A percentile compares a stretch with the other conserved stretches of the same genome.
These are phyloP conservation scores for Siniperca chuatsi DNA, from an alignment of 2,113 vertebrate species.

Conservation along the genomic window DNA sequence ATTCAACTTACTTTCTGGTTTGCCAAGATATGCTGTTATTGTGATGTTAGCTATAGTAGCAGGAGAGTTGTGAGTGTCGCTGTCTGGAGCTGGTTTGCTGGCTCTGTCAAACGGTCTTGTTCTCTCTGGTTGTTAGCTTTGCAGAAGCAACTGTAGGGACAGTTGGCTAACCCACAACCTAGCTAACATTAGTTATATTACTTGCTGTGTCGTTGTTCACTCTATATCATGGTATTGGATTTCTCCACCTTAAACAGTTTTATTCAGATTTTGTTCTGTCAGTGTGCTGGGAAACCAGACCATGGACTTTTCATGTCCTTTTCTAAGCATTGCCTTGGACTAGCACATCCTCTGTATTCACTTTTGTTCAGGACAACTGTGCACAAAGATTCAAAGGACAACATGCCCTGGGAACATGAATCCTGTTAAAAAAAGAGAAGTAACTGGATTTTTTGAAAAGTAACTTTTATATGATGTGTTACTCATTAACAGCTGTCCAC, in stretches of 20 bases:
- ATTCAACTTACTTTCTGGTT: too few species aligned
- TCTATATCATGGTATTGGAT: too few species aligned
- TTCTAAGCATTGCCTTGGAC: slow-evolving; percentile 7
- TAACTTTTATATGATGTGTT: neutral
- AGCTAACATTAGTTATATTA: too few species aligned
- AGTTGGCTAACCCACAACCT: too few species aligned
- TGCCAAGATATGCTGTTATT: too few species aligned
- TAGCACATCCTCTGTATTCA: neutral
- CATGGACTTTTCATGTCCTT: neutral
- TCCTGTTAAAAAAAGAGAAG: neutral
- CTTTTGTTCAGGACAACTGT: neutral
- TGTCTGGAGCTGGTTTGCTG: too few species aligned
- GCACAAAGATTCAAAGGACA: neutral
- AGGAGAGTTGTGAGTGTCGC: too few species aligned
- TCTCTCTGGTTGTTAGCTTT: too few species aligned
- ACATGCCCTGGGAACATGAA: neutral
- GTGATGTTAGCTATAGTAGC: too few species aligned
- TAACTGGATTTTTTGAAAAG: neutral
- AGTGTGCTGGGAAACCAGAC: neutral
- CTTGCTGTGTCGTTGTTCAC: too few species aligned
- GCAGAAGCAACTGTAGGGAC: too few species aligned
- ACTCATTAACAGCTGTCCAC: neutral
- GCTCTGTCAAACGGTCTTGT: too few species aligned
- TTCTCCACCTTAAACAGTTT: neutral
- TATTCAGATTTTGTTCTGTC: neutral